Evolutionary conservation across 2,797 vertebrate species (phyloP).

Genomic region (Mergus octosetaceus): DNA sequence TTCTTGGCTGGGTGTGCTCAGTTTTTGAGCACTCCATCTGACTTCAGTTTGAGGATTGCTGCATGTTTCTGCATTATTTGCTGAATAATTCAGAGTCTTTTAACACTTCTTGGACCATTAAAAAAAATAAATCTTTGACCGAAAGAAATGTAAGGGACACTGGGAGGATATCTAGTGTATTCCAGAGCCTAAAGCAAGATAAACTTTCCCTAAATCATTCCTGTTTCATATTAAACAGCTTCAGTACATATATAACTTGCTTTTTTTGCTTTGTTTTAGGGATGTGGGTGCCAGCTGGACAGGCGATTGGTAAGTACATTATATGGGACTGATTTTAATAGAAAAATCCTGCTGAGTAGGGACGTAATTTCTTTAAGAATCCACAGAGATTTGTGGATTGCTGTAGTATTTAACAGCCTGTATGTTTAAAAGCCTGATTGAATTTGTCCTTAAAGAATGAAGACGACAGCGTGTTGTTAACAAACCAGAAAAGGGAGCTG

Average conservation of each 20-base stretch:
- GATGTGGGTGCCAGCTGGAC: constrained; percentile 98
- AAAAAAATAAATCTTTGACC: neutral
- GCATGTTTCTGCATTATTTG: neutral
- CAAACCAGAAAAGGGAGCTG: constrained; percentile 19
- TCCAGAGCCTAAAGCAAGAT: neutral
- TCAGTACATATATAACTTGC: neutral
- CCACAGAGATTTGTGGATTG: neutral
- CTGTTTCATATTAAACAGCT: fast-evolving
- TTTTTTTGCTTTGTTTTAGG: constrained; percentile 78
- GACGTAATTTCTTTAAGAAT: neutral
- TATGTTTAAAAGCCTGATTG: constrained; percentile 22
- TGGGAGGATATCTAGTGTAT: neutral
- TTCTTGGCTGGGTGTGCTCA: neutral
- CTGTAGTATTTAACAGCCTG: constrained; percentile 13
- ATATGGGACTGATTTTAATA: neutral
- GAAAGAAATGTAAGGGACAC: neutral
- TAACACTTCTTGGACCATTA: neutral
- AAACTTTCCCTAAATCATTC: neutral
- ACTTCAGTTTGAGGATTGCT: neutral
- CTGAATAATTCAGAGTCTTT: neutral
- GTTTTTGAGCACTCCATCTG: neutral
- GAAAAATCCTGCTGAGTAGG: neutral
- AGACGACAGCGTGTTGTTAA: neutral
- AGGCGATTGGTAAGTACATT: constrained; percentile 90
- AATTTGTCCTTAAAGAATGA: neutral